A percentile compares a stretch with the other conserved stretches of the same genome.
Conservation (phyloP, 2,888 invertebrate genomes). For the Labia minor region DNA sequence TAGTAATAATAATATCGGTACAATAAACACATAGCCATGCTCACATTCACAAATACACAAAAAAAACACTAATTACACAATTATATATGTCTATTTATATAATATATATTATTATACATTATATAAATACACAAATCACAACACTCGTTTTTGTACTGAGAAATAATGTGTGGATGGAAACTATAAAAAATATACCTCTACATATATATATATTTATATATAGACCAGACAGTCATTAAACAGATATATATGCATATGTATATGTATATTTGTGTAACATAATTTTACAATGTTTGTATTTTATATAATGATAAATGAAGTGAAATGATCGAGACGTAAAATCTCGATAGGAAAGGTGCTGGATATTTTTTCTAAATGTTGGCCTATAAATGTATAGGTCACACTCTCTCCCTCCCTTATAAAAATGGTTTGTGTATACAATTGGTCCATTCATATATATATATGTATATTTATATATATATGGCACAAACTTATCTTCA, state of each 20-base stretch:
- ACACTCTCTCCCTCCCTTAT: neutral
- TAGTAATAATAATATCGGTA: slow-evolving; percentile 1
- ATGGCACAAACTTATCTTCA: neutral
- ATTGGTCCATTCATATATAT: neutral
- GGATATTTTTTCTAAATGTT: slow-evolving; percentile 7
- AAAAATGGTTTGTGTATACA: neutral
- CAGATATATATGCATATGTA: neutral
- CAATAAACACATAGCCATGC: neutral
- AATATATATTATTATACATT: too few relatives aligned
- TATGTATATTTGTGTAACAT: neutral
- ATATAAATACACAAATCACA: neutral
- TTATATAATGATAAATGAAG: neutral
- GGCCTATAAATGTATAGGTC: neutral
- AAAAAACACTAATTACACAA: neutral
- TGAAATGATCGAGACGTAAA: neutral
- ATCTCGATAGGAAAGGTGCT: neutral
- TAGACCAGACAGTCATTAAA: neutral
- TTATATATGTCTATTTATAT: too few relatives aligned
- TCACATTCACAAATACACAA: neutral
- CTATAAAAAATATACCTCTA: neutral
- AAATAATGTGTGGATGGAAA: neutral
- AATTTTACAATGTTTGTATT: slow-evolving; percentile 4
- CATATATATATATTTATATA: neutral
- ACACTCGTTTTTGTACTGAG: neutral
- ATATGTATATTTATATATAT: too few relatives aligned